Base-by-base conservation (phyloP, 2,888 invertebrate genomes). In the Perizoma affinitatum region DNA sequence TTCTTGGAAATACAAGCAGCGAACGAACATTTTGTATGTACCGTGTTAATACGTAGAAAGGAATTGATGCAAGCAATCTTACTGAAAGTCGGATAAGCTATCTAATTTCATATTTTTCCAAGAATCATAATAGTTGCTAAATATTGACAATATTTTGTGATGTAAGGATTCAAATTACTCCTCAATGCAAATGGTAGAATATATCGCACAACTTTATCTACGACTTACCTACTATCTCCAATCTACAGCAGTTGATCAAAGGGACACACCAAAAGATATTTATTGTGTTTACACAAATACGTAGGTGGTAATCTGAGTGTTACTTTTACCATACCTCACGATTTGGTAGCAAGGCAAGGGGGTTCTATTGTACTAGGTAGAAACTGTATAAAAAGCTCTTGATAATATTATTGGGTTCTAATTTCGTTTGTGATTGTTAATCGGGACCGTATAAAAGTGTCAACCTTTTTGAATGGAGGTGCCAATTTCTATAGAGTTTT, bases 351-450 rank as follows among this genome's bases (percentile, higher is more conserved):
- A 43, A 4, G 34, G 41, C 51, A 83, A 79, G 80, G 80, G 82
- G 83, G 79, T 76, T 55, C 55, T 60, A 73, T 79, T 84, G 83
- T 83, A 69, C 73, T 65, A 62, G 51, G 62, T 64, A 61, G 48
- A 47, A 54, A 60, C 63, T 58, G 60, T 55, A 63, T 45, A 66
- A 74, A 81, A 84, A 85, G 82, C 63, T 69, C 77, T 75, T 86
- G 82, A 91, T 90, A 90, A 89, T 90, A 90, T 92, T 90, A 92
- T 92, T 92, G 90, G 92, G 87, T 70, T 93, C 93, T 92, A 92
- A 92, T 93, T 93, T 92, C 92, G 86, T 86, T 90, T 91, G 80
- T 83, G 77, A 83, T 76, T 87, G 82, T 90, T 90, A 91, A 92
- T 90, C 89, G 91, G 79, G 77, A 77, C 80, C 78, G 78, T 86